Base-by-base conservation (phyloP, 2,888 invertebrate species). In the Alviniconcha strummeri region DNA sequence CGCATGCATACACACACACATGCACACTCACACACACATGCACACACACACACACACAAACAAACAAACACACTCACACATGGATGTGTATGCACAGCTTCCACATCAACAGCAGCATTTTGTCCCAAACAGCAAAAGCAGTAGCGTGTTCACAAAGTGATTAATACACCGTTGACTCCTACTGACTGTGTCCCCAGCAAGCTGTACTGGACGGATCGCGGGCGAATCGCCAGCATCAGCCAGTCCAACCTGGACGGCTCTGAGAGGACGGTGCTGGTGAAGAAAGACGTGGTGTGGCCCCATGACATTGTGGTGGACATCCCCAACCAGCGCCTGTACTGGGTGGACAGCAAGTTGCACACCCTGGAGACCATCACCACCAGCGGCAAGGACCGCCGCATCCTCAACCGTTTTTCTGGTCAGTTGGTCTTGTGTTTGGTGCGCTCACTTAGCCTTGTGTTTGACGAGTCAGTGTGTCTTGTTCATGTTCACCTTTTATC, bases 241-340 rank as follows among this genome's bases (percentile, higher is more conserved):
- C 88, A 89, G 19, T 88, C 90, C 15, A 89, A 92, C 82, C 84
- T 91, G 17, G 92, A 91, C 79, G 91, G 91, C 0, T 87, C 87
- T 13, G 85, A 88, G n/a, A 84, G 89, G 15, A 87, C 67, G 9
- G 86, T 88, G 0, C 79, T 91, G 17, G 90, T 90, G 13, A 77
- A 85, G n/a, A 82, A 85, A 13, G 86, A 89, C 56, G 82, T 91
- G 0, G 84, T 88, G 17, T 96, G 97, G 95, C 97, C 97, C 0
- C 95, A 95, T 6, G 96, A 97, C 88, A 94, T 97, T 77, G 96
- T 97, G 7, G 95, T 97, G 83, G 96, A 97, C 93, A 95, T 96
- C 92, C 95, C 96, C 0, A 96, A 96, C 0, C 94, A 95, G n/a
- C 94, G 97, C 8, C 93, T 98, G 5, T 97, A 97, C 94, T 97